Evolutionary conservation across 2,113 vertebrate species (phyloP).

Genomic region (Corvus hawaiiensis): DNA sequence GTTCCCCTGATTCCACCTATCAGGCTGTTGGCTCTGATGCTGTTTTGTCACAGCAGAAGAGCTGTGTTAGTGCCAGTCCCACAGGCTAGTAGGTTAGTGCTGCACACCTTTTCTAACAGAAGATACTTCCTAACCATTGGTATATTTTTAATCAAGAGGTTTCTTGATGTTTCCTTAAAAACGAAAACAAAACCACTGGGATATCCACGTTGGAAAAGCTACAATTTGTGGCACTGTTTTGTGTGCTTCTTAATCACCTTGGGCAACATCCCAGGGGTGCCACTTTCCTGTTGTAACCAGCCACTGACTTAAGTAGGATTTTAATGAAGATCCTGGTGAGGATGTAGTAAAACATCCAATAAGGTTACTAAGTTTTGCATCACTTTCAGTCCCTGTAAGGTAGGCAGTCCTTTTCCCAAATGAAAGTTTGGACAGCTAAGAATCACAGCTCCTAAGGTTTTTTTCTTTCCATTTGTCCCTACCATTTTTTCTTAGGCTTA

Average conservation of each 20-base stretch:
- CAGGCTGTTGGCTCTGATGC: background rate
- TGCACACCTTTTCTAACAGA: background rate
- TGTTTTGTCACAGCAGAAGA: background rate
- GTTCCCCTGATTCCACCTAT: background rate
- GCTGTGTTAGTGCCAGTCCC: background rate
- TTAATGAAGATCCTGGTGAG: constrained; percentile 17
- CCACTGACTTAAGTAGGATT: background rate
- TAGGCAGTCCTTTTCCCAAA: background rate
- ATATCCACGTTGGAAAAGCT: background rate
- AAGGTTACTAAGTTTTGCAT: background rate
- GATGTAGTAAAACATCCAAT: background rate
- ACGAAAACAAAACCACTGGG: background rate
- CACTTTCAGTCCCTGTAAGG: background rate
- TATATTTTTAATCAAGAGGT: background rate
- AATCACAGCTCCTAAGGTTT: background rate
- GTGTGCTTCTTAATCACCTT: background rate
- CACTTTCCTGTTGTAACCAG: background rate
- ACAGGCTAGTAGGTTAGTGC: background rate
- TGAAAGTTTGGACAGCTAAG: background rate
- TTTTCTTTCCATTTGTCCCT: background rate
- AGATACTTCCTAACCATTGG: background rate
- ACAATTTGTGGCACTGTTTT: background rate
- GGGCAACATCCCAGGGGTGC: background rate
- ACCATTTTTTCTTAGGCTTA: background rate
- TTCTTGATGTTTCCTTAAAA: background rate